phyloP scores from a whole-genome alignment of 2,113 vertebrate species.

The Lynx canadensis region DNA sequence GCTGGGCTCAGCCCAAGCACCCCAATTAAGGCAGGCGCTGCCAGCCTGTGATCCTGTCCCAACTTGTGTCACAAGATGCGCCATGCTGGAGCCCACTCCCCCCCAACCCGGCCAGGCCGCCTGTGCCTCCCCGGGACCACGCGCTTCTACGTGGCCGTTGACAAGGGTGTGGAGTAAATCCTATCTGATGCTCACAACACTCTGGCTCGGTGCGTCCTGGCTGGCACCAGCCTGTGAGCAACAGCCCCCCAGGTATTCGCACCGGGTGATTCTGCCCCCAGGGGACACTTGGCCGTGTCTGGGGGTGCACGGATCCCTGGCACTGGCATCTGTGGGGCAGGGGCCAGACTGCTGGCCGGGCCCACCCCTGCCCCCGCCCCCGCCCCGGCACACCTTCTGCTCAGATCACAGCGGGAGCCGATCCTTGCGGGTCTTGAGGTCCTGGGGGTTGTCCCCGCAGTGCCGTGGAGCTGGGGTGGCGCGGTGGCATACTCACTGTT shows the following conservation, averaged over 20 bases:
- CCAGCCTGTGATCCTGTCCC: background rate
- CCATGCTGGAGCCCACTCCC: background rate
- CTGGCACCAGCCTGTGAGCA: background rate
- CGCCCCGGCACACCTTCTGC: too few relatives aligned
- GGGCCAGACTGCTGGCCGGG: background rate
- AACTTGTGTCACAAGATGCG: rapidly evolving
- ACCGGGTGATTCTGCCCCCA: rapidly evolving
- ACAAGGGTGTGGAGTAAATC: background rate
- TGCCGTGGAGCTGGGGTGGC: too few relatives aligned
- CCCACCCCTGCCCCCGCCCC: background rate
- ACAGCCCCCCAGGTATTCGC: too few relatives aligned
- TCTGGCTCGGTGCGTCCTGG: background rate
- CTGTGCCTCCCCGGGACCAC: background rate
- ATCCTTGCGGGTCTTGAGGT: background rate
- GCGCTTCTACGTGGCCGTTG: background rate
- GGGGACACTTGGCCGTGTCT: background rate
- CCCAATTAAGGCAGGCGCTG: rapidly evolving
- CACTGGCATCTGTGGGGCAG: too few relatives aligned
- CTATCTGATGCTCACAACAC: background rate
- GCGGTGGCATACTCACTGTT: conserved; percentile 92
- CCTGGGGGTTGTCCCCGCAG: background rate
- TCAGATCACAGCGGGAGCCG: background rate
- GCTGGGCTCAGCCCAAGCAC: background rate
- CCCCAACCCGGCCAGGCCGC: background rate
- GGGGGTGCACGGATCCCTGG: rapidly evolving